Base-by-base conservation (phyloP, 64 coral and sea anemone species). In the Montipora efflorescens region DNA sequence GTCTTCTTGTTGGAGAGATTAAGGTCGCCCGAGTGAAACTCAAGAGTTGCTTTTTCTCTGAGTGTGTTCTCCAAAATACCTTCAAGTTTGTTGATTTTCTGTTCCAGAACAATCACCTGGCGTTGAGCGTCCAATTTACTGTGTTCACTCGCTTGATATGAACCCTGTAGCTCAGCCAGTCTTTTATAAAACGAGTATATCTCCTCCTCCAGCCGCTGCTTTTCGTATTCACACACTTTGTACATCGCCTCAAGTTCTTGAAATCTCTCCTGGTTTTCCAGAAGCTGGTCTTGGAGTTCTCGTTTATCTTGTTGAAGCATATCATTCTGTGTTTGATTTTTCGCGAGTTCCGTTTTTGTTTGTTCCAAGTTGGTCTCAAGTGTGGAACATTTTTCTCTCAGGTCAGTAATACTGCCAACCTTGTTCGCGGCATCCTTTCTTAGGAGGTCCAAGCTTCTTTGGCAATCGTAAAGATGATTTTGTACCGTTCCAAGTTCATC, bases 101-200 rank as follows among this genome's bases (percentile, higher is more conserved):
- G 96, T 81, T 98, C 96, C 71, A 98, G 47, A 59, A 98, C 48
- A 53, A 93, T 88, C 45, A 95, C 93, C 47, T 98, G 92, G 14
- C 96, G 74, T 48, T 98, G 96, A 15, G 83, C 84, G 62, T 98
- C 96, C 11, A 98, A 66, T 79, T 98, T 98, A 47, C 95, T 93
- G 59, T 98, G 93, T 89, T 98, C 96, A 57, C 96, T 95, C 23
- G 53, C 79, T 43, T 98, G 96, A 83, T 98, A 98, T 13, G 83
- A 95, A 67, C 91, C 73, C 61, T 98, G 96, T 45, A 98, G 93
- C 58, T 98, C 96, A 21, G 93, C 94, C 50, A 98, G 82, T 16
- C 93, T 84, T 67, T 95, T 98, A 79, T 95, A 98, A 74, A 98
- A 98, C 75, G 84, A 87, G 12, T 92, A 89, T 59, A 98, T 67